Base-by-base conservation (phyloP, 1,140 invertebrate genomes). In the Zaprionus lachaisei region DNA sequence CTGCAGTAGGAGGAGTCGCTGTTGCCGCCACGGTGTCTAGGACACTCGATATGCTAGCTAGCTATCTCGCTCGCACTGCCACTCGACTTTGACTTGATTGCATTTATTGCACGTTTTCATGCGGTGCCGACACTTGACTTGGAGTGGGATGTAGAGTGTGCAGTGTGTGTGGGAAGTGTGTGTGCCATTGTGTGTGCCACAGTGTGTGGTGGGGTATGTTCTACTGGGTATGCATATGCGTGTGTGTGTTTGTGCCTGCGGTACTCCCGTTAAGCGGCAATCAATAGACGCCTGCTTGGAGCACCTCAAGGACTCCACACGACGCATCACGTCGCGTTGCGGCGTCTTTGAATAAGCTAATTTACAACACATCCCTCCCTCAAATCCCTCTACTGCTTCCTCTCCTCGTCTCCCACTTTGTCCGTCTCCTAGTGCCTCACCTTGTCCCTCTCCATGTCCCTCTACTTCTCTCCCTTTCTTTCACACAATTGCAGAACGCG, bases 341-440 rank as follows among this genome's bases (percentile, higher is more conserved):
- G 44, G 12, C 64, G 41, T 31, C 64, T 82, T 79, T 79, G 87
- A 86, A 74, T 89, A 83, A 86, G 80, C 77, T 89, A 77, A 87
- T 86, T 86, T 86, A 68, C 83, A 86, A n/a, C 38, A 15, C 38
- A 41, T 9, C 9, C 9, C 31, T 9, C 31, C 31, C 9, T 34
- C 9, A 11, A 4, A 4, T 34, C 31, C 9, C 31, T 34, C 31
- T 11, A 34, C 9, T 22, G 9, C 11, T 49, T 17, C 11, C 47
- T 49, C 9, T 5, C 11, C 31, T 34, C 9, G 4, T 34, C 26
- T 28, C 5, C 26, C 26, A 28, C 6, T 5, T 28, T 7, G 26
- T 28, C 0, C 24, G 3, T 26, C 24, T 26, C 5, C 28, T 31
- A 0, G 1, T 31, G 1, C 1, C 7, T 31, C 26, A 6, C 6